These are phyloP conservation scores for Perizoma flavofasciatum DNA, from an alignment of 2,888 invertebrate genomes.

Conservation along the genomic window DNA sequence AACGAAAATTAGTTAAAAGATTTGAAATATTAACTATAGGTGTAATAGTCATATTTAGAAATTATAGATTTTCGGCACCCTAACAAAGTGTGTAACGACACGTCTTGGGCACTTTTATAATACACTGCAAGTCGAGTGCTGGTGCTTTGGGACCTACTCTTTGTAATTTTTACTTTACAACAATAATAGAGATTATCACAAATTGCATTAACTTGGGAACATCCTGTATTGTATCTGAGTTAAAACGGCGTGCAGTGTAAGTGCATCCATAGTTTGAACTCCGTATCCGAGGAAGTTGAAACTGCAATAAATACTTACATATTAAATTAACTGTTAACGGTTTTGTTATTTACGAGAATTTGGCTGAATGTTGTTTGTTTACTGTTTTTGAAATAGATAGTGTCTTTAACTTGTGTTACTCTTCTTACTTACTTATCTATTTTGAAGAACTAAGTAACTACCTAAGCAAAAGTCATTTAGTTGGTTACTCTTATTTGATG, in stretches of 20 bases:
- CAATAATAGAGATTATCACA: no score
- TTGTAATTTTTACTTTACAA: no score
- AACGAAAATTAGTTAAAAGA: no score
- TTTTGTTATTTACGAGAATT: constrained; percentile 40
- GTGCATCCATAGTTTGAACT: constrained; percentile 35
- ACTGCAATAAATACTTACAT: constrained; percentile 47
- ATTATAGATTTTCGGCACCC: no score
- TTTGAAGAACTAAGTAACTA: neutral
- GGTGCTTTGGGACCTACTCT: no score
- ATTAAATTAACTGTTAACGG: constrained; percentile 47
- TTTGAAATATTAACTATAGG: no score
- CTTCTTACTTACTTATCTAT: neutral
- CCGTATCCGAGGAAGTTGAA: constrained; percentile 19
- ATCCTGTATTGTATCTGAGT: constrained; percentile 16
- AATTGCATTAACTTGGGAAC: neutral
- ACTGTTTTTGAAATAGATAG: constrained; percentile 14
- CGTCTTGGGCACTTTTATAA: no score
- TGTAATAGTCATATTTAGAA: no score
- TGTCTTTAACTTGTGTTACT: neutral
- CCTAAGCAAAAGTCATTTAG: no score
- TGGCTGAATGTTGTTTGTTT: constrained; percentile 31
- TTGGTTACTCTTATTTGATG: neutral
- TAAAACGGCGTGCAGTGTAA: constrained; percentile 20
- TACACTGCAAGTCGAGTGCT: no score
- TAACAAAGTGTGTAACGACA: no score